Evolutionary conservation across 2,113 vertebrate genomes (phyloP).

Genomic region (Picathartes gymnocephalus): DNA sequence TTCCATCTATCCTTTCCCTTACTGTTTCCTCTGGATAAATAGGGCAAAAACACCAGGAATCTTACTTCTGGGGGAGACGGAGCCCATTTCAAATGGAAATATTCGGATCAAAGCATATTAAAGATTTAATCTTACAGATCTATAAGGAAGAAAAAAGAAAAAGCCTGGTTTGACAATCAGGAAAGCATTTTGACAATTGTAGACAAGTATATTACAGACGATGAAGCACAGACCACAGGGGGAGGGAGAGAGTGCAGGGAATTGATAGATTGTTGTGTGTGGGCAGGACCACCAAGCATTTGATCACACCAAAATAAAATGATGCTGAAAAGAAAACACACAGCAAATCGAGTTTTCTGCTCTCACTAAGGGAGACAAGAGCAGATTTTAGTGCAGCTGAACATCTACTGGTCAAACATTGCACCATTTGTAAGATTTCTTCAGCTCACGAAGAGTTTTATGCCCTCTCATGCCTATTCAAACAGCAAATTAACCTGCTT

Average conservation of each 20-base stretch:
- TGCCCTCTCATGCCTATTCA: neutral
- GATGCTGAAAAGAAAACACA: conserved; percentile 29
- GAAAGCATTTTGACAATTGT: conserved; percentile 2
- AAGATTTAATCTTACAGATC: neutral
- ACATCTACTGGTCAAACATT: neutral
- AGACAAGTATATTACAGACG: neutral
- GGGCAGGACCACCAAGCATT: neutral
- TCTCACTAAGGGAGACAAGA: neutral
- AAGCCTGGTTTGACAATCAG: neutral
- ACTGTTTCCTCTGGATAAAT: neutral
- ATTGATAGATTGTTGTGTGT: neutral
- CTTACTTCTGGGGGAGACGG: neutral
- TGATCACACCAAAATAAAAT: conserved; percentile 34
- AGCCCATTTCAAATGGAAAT: neutral
- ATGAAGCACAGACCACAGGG: neutral
- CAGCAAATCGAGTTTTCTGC: neutral
- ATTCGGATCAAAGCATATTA: neutral
- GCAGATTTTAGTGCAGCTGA: conserved; percentile 13
- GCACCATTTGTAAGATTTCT: neutral
- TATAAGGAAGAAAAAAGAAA: neutral
- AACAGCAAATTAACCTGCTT: conserved; percentile 40
- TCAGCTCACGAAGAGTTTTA: neutral
- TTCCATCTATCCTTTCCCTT: neutral
- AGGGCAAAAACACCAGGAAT: neutral
- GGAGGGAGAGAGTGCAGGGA: neutral